Evolutionary conservation across 2,113 vertebrate genomes (phyloP).

Genomic region (Mystacornis crossleyi): DNA sequence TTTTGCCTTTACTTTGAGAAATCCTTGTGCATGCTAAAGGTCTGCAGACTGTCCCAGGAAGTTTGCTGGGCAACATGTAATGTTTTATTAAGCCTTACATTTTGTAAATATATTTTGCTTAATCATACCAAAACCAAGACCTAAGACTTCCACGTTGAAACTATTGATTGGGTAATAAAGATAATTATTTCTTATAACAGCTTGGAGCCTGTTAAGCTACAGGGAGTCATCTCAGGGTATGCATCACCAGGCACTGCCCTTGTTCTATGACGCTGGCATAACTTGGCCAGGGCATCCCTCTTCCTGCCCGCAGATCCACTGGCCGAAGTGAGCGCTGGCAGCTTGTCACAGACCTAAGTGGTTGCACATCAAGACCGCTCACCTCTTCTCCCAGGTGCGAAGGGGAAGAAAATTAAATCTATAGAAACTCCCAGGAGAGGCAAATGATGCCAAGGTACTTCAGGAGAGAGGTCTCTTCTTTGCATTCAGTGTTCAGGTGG

Average conservation of each 20-base stretch:
- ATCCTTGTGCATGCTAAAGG: neutral
- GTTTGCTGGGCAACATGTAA: neutral
- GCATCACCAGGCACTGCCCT: neutral
- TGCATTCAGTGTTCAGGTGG: neutral
- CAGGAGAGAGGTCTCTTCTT: neutral
- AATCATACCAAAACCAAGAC: neutral
- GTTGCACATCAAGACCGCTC: neutral
- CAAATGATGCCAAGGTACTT: neutral
- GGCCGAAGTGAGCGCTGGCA: rapidly evolving
- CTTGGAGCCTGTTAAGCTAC: neutral
- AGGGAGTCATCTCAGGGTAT: neutral
- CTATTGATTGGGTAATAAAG: neutral
- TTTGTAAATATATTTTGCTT: neutral
- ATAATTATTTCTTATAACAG: neutral
- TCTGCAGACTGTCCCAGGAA: neutral
- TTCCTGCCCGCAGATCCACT: rapidly evolving
- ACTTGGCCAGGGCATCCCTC: rapidly evolving
- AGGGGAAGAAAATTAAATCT: neutral
- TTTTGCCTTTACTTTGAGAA: neutral
- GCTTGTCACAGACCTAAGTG: rapidly evolving
- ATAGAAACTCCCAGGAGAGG: neutral
- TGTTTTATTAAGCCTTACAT: neutral
- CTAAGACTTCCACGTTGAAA: neutral
- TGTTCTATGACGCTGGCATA: rapidly evolving
- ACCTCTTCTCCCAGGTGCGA: neutral